Conservation (phyloP, 2,113 vertebrate species). For the Crotalus viridis region DNA sequence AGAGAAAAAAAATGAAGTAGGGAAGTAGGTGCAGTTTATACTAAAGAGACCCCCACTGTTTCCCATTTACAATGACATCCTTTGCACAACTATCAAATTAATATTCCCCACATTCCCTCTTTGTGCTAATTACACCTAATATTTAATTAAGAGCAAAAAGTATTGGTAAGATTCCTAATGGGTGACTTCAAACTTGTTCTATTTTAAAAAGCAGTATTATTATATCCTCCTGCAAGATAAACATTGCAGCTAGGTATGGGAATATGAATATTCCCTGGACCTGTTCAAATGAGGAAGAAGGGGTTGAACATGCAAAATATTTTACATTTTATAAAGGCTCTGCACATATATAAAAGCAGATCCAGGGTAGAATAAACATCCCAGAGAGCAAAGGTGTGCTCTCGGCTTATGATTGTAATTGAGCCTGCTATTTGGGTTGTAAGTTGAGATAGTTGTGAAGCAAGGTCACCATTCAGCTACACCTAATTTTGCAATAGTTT, state of each 20-base stretch:
- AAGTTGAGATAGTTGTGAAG: too few relatives aligned
- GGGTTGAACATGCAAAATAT: background rate
- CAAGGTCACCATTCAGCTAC: too few relatives aligned
- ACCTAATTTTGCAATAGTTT: too few relatives aligned
- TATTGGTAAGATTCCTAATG: conserved; percentile 59
- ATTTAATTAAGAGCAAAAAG: conserved; percentile 77
- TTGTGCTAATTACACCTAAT: conserved; percentile 77
- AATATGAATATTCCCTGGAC: background rate
- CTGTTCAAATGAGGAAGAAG: background rate
- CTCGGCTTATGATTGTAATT: too few relatives aligned
- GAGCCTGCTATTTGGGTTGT: too few relatives aligned
- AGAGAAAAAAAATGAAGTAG: background rate
- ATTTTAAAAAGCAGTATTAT: conserved; percentile 19
- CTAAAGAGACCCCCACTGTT: conserved; percentile 60
- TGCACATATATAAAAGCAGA: background rate
- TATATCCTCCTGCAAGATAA: background rate
- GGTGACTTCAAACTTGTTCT: conserved; percentile 45
- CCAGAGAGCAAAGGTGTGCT: background rate
- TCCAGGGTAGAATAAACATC: background rate
- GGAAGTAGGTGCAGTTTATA: conserved; percentile 27
- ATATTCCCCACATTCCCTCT: conserved; percentile 73
- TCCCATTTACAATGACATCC: conserved; percentile 76
- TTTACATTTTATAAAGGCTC: background rate
- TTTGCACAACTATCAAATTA: conserved; percentile 70
- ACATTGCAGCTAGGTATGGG: background rate